Conservation (phyloP, 2,113 vertebrate genomes). For the Eira barbara region DNA sequence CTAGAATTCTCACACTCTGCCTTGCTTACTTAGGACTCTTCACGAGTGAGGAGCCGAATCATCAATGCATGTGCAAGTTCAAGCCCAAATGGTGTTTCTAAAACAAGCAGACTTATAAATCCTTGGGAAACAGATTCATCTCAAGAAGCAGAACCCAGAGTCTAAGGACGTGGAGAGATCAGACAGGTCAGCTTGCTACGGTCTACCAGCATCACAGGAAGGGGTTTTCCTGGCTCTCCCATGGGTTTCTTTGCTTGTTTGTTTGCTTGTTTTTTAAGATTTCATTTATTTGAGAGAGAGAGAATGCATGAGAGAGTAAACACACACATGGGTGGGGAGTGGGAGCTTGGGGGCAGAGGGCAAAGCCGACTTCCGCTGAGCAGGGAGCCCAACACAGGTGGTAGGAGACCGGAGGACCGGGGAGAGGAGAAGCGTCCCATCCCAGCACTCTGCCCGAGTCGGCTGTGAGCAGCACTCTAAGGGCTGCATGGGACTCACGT, state of each 20-base stretch:
- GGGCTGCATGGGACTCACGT: fast-evolving
- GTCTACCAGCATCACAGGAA: not conserved
- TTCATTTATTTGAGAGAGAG: too few species aligned
- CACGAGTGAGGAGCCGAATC: not conserved
- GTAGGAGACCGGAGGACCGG: not conserved
- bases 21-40: not conserved
- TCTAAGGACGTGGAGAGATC: not conserved
- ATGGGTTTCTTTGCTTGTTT: too few species aligned
- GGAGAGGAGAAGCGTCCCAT: not conserved
- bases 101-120: not conserved
- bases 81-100: not conserved
- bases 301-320: too few species aligned
- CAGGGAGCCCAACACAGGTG: too few species aligned
- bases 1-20: not conserved
- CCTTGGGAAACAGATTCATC: not conserved
- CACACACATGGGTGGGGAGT: too few species aligned
- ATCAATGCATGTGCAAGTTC: not conserved
- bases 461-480: not conserved
- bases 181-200: not conserved
- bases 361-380: too few species aligned
- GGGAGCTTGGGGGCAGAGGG: too few species aligned
- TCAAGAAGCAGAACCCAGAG: not conserved
- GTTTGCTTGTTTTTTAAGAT: too few species aligned
- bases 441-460: fast-evolving
- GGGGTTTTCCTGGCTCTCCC: not conserved